These are phyloP conservation scores for Dryobota labecula DNA, from an alignment of 2,888 invertebrate genomes.

Conservation along the genomic window DNA sequence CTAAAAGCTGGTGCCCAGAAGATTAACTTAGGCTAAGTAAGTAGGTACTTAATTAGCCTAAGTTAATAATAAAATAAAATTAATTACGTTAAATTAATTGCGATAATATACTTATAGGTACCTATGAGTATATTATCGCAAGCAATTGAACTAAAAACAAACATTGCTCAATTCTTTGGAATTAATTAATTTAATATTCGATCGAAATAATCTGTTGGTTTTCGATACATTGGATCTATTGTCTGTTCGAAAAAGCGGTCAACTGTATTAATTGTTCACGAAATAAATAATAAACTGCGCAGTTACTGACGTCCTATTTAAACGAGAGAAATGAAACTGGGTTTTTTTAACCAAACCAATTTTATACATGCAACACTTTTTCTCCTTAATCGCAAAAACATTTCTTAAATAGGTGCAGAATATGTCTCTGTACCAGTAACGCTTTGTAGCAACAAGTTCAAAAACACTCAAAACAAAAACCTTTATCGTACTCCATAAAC, in stretches of 20 bases:
- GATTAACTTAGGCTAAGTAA: not conserved
- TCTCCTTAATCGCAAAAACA: not conserved
- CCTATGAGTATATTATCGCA: not conserved
- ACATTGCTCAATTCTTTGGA: constrained; percentile 23
- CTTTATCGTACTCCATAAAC: constrained; percentile 16
- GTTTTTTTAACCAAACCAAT: not conserved
- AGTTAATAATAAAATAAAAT: no score
- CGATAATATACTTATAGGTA: no score
- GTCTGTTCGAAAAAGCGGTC: constrained; percentile 33
- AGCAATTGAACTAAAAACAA: constrained; percentile 31
- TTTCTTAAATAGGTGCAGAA: not conserved
- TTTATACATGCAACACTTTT: not conserved
- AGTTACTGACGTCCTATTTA: constrained; percentile 12
- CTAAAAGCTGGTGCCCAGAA: not conserved
- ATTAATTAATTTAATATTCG: constrained; percentile 20
- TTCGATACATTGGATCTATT: constrained; percentile 47
- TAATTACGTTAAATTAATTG: no score
- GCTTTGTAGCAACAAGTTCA: constrained; percentile 24
- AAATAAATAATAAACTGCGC: constrained; percentile 47
- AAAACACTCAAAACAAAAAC: constrained; percentile 6
- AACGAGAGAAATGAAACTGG: not conserved
- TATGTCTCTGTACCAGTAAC: not conserved
- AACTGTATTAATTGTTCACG: constrained; percentile 36
- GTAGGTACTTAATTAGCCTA: no score
- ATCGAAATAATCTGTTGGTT: constrained; percentile 45